Evolutionary conservation across 2,113 vertebrate genomes (phyloP).

Genomic region (Erinaceus europaeus): DNA sequence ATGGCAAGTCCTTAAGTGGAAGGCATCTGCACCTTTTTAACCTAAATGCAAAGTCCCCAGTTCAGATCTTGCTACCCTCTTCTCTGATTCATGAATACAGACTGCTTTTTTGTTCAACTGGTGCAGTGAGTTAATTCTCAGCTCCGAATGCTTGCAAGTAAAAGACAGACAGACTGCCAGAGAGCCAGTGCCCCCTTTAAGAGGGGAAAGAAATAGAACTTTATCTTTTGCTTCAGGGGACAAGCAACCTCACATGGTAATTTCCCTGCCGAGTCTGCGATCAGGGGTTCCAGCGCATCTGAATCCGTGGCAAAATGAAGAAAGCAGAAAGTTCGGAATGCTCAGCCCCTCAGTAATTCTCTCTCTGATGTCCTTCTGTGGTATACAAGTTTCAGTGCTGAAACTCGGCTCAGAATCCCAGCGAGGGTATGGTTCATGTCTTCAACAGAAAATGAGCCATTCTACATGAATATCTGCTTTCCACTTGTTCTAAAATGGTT

Average conservation of each 20-base stretch:
- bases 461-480: constrained; percentile 45
- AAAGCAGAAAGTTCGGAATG: constrained; percentile 42
- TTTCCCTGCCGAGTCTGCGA: constrained; percentile 35
- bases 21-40: background rate
- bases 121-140: background rate
- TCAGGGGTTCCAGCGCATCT: constrained; percentile 47
- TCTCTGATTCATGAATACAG: background rate
- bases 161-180: constrained; percentile 11
- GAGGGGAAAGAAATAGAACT: constrained; percentile 5
- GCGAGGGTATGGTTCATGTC: background rate
- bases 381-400: constrained; percentile 63
- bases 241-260: background rate
- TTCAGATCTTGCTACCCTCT: background rate
- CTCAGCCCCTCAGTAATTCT: constrained; percentile 26
- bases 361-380: constrained; percentile 57
- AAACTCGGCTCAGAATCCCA: constrained; percentile 51
- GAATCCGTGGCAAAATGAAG: constrained; percentile 60
- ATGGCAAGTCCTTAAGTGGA: background rate
- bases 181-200: constrained; percentile 16
- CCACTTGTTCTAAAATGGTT: constrained; percentile 34
- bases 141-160: constrained; percentile 22
- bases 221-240: constrained; percentile 55
- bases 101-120: background rate
- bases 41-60: background rate
- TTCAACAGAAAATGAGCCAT: constrained; percentile 37